Evolutionary conservation across 1,140 invertebrate species (phyloP), one percentile per base, ranked within the genome.

Genomic region (Anastatus disparis): DNA sequence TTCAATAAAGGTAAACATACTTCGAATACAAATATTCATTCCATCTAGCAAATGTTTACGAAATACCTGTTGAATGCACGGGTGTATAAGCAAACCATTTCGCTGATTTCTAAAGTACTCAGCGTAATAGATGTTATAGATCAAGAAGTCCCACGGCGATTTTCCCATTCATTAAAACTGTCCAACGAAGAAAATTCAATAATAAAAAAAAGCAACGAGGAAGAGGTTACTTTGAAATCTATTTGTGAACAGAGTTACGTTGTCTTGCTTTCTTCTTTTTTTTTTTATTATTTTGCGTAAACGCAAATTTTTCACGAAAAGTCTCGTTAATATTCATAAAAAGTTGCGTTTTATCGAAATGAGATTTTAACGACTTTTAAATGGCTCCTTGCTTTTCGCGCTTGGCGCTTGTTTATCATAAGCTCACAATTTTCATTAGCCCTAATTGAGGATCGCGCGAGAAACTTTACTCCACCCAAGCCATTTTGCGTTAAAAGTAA

Each of bases 311-410:
- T 15, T 3, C 38, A 13, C 38, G 9, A 15, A 13, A 24, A 20
- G 9, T 27, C 42, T 15, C 59, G 42, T 62, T 62, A 48, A 62
- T 62, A 52, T 52, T 52, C 61, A 55, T 55, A 55, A 65, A 40
- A 65, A 65, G 9, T 40, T 42, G 20, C 12, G 13, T 20, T 0
- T 24, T 31, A 64, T 65, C 50, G 46, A 65, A 65, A 65, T 40
- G 63, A 65, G 63, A 65, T 65, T 65, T 65, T 65, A 53, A 65
- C 24, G 63, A 65, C 31, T 53, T 65, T 65, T 48, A 55, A 63
- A 65, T 38, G 61, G 31, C 46, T 20, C 26, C 10, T 6, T n/a
- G n/a, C n/a, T n/a, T n/a, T n/a, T n/a, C 48, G n/a, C 44, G 35
- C 31, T 1, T 1, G 6, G n/a, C 0, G 38, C 48, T 26, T 55